Percentiles rank a stretch among this genome's conserved stretches.
Evolutionary conservation across 1,140 invertebrate species (phyloP).

Genomic region (Drosophila albomicans): DNA sequence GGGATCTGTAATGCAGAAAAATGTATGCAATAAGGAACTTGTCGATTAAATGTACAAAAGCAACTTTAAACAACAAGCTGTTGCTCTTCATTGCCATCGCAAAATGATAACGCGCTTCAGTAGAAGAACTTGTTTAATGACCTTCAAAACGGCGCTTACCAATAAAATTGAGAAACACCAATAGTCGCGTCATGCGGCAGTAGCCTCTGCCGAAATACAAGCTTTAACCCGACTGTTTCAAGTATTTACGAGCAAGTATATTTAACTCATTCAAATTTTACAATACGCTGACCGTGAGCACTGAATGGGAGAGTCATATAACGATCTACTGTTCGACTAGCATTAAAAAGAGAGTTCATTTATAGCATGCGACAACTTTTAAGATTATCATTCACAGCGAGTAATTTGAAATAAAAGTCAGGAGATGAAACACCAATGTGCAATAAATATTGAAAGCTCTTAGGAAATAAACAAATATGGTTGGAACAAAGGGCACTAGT

Average conservation of each 20-base stretch:
- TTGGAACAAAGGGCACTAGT: slow-evolving; percentile 52
- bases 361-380: slow-evolving; percentile 65
- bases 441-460: slow-evolving; percentile 52
- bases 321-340: neutral
- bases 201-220: slow-evolving; percentile 66
- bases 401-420: neutral
- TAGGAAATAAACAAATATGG: slow-evolving; percentile 54
- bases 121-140: slow-evolving; percentile 74
- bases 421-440: slow-evolving; percentile 8
- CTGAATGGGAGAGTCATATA: slow-evolving; percentile 5
- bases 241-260: slow-evolving; percentile 39
- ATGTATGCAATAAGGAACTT: slow-evolving; percentile 41
- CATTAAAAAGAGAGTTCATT: slow-evolving; percentile 3
- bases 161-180: slow-evolving; percentile 74
- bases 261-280: slow-evolving; percentile 80
- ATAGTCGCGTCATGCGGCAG: slow-evolving; percentile 55
- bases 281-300: slow-evolving; percentile 59
- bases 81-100: slow-evolving; percentile 13
- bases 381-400: neutral
- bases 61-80: neutral
- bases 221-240: slow-evolving; percentile 71
- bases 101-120: slow-evolving; percentile 39
- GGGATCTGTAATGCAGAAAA: slow-evolving; percentile 90
- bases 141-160: slow-evolving; percentile 68
- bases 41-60: slow-evolving; percentile 15